Conservation (phyloP, 2,888 invertebrate genomes). For the Bombylius discolor region DNA sequence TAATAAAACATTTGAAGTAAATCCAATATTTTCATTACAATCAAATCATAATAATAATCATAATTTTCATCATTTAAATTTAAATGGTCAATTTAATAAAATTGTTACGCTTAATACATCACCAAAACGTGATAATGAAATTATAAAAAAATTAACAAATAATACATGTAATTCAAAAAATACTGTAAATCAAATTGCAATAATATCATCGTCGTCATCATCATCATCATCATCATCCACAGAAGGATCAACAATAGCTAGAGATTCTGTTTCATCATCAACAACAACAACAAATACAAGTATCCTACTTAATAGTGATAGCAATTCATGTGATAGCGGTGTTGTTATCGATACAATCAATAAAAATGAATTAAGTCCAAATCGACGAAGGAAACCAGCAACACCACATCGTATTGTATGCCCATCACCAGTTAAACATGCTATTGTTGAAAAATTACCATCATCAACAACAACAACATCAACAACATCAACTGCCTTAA, state of each 20-base stretch:
- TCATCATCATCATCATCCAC: background rate
- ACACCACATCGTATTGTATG: conserved; percentile 49
- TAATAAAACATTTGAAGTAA: conserved; percentile 30
- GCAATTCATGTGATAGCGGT: conserved; percentile 36
- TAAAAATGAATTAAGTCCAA: conserved; percentile 14
- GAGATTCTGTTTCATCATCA: background rate
- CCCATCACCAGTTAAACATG: conserved; percentile 30
- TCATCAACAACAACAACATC: background rate
- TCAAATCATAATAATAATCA: conserved; percentile 11
- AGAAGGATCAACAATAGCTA: background rate
- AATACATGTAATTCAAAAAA: too few relatives aligned
- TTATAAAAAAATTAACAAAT: background rate
- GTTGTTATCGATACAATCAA: conserved; percentile 26
- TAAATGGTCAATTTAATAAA: conserved; percentile 34
- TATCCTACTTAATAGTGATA: conserved; percentile 27
- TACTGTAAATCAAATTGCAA: background rate
- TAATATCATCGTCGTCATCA: conserved; percentile 5
- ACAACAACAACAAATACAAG: background rate
- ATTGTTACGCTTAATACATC: conserved; percentile 27
- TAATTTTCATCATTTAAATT: conserved; percentile 13
- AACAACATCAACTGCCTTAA: background rate
- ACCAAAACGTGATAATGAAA: conserved; percentile 11
- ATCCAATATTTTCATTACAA: conserved; percentile 29
- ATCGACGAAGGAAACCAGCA: conserved; percentile 30
- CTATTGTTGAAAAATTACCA: conserved; percentile 13